Conservation (phyloP, 2,113 vertebrate species). For the Vimba vimba region DNA sequence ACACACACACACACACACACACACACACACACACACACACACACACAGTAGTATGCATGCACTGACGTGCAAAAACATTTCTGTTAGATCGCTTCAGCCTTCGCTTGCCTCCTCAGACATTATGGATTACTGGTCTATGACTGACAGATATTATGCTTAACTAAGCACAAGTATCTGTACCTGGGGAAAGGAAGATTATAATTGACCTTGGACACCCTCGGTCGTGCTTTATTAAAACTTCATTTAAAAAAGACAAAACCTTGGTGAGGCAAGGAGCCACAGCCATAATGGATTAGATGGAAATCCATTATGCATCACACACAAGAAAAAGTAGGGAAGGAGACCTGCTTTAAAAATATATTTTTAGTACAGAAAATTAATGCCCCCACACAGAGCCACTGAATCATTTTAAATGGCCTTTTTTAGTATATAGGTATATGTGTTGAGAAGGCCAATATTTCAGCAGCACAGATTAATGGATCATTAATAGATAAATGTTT, state of each 20-base stretch:
- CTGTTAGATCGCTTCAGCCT: constrained; percentile 76
- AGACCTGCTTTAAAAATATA: constrained; percentile 85
- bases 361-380: constrained; percentile 87
- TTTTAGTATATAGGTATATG: constrained; percentile 85
- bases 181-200: constrained; percentile 71
- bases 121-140: constrained; percentile 73
- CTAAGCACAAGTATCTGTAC: constrained; percentile 67
- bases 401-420: constrained; percentile 88
- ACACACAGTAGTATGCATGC: constrained; percentile 49
- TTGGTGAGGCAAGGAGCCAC: constrained; percentile 71
- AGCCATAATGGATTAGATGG: constrained; percentile 79
- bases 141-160: constrained; percentile 76
- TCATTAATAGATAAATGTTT: constrained; percentile 60
- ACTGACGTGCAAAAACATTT: constrained; percentile 59
- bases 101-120: constrained; percentile 65
- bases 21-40: constrained; percentile 64
- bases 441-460: constrained; percentile 83
- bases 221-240: constrained; percentile 85
- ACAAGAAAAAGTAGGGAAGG: constrained; percentile 71
- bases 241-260: constrained; percentile 84
- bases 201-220: constrained; percentile 78
- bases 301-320: constrained; percentile 81
- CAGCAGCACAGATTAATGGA: constrained; percentile 68
- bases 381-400: constrained; percentile 79
- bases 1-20: constrained; percentile 66